Conservation (phyloP, 2,113 vertebrate genomes). For the Paratilapia polleni region DNA sequence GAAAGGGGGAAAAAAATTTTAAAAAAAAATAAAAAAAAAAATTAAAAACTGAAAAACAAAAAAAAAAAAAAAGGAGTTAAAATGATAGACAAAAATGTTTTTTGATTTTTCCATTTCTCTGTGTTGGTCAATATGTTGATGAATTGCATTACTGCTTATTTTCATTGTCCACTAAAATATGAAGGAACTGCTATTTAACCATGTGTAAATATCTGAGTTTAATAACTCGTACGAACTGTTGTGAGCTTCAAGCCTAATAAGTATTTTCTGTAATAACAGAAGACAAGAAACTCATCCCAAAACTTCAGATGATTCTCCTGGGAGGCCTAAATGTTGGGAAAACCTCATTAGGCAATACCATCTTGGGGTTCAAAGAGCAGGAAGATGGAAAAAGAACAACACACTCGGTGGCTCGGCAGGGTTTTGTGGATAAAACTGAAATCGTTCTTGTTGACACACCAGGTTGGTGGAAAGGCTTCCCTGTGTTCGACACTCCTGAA, state of each 20-base stretch:
- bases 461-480: conserved; percentile 64
- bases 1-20: too few species aligned
- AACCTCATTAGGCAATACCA: conserved; percentile 47
- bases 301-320: conserved; percentile 55
- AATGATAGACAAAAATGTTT: neutral
- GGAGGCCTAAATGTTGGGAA: conserved; percentile 52
- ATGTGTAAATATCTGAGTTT: neutral
- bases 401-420: neutral
- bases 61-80: too few species aligned
- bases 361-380: conserved; percentile 38
- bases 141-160: neutral
- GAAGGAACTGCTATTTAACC: neutral
- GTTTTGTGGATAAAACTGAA: conserved; percentile 26
- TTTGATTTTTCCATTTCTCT: fast-evolving
- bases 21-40: too few species aligned
- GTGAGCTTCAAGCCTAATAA: neutral
- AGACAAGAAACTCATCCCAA: neutral
- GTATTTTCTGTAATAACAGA: conserved; percentile 10
- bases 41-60: too few species aligned
- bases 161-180: too few species aligned
- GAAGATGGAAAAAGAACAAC: conserved; percentile 22
- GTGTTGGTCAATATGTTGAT: neutral
- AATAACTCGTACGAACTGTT: neutral
- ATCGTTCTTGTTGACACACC: conserved; percentile 60
- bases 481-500: conserved; percentile 32